Percentiles rank a stretch among this genome's conserved stretches.
Conservation (phyloP, 2,797 vertebrate genomes). For the Echiichthys vipera region DNA sequence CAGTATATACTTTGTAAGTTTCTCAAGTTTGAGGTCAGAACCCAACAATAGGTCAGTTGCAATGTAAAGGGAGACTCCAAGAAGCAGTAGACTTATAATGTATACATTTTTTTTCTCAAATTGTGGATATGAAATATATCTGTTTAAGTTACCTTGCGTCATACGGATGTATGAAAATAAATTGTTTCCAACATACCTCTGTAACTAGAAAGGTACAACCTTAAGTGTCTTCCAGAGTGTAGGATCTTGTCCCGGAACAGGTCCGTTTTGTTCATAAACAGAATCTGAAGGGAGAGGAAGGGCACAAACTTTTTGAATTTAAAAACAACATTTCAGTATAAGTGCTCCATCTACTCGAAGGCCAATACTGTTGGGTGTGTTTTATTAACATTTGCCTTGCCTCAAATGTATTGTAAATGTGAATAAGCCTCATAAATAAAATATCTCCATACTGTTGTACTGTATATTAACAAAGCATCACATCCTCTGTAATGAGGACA, state of each 20-base stretch:
- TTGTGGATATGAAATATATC: too few species aligned
- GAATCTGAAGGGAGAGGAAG: constrained; percentile 68
- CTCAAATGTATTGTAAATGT: too few species aligned
- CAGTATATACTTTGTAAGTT: background rate
- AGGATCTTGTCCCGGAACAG: constrained; percentile 83
- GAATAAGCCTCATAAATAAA: background rate
- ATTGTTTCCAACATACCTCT: constrained; percentile 64
- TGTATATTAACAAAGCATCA: background rate
- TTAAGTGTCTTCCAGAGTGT: constrained; percentile 76
- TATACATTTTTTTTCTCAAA: background rate
- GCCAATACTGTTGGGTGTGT: too few species aligned
- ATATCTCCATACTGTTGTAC: background rate
- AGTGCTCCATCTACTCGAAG: background rate
- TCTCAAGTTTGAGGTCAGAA: background rate
- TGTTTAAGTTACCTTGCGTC: background rate
- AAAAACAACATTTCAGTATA: background rate
- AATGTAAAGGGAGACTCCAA: background rate
- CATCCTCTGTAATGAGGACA: background rate
- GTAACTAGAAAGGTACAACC: constrained; percentile 73
- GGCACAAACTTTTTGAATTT: background rate
- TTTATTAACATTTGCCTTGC: too few species aligned
- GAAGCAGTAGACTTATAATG: background rate
- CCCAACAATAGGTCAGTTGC: background rate
- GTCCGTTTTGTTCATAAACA: constrained; percentile 85
- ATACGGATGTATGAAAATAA: background rate